Evolutionary conservation across 2,113 vertebrate genomes (phyloP).

Genomic region (Brachypodius melanocephalos): DNA sequence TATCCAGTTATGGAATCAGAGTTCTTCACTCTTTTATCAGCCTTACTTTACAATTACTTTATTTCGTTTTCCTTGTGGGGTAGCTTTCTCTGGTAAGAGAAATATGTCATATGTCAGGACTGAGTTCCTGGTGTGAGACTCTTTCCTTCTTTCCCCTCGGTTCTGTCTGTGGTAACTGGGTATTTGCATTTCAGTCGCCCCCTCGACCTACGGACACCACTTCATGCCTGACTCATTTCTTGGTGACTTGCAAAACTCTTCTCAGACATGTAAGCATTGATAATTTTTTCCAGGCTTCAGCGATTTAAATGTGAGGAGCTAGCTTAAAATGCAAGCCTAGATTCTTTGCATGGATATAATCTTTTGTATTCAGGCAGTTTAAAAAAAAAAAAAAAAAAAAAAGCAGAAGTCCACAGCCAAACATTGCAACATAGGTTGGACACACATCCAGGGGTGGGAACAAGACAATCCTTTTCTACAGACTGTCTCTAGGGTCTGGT

Average conservation of each 20-base stretch:
- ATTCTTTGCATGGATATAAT: background rate
- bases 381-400: background rate
- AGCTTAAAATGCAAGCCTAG: background rate
- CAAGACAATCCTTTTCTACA: slow-evolving; percentile 2
- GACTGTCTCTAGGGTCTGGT: background rate
- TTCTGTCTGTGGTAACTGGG: background rate
- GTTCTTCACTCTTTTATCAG: background rate
- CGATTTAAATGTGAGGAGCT: background rate
- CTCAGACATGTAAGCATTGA: background rate
- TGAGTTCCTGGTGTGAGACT: background rate
- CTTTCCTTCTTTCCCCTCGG: background rate
- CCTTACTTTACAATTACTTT: background rate
- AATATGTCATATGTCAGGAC: background rate
- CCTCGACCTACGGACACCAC: background rate
- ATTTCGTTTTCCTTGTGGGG: accelerated
- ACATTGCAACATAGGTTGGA: slow-evolving; percentile 52
- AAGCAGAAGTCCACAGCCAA: background rate
- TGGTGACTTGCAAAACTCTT: slow-evolving; percentile 1
- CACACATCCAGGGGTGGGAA: slow-evolving; percentile 18
- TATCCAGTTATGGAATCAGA: background rate
- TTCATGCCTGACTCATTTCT: background rate
- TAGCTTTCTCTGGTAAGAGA: background rate
- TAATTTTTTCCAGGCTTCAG: slow-evolving; percentile 18
- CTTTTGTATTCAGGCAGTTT: background rate
- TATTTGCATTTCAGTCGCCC: background rate